Base-by-base conservation (phyloP, 2,888 invertebrate species). In the Glyphotaelius pellucidus region DNA sequence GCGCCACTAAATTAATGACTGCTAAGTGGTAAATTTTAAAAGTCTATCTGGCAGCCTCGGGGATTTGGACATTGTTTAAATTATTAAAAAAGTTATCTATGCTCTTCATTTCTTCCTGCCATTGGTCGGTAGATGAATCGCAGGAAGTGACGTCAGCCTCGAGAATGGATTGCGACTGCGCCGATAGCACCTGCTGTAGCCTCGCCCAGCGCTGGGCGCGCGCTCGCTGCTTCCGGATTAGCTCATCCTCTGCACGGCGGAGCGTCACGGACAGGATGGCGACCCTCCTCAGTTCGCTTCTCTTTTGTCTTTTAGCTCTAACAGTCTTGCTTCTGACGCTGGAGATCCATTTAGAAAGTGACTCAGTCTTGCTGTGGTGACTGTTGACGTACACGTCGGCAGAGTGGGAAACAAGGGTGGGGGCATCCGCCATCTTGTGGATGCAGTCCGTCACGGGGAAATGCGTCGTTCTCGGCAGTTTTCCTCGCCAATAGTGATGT, bases 11-110 rank as follows among this genome's bases (percentile, higher is more conserved):
- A 9, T 67, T 31, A 79, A 80, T 84, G 90, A 67, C 86, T 81
- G 80, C n/a, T n/a, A 32, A 38, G 31, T 42, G 35, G 12, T 42
- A 35, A 80, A 2, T 52, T 42, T 42, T 52, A 11, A 30, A 67
- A 90, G 19, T 31, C 42, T 90, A 91, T 47, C 92, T 91, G 32
- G 47, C 88, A n/a, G 87, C 80, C 38, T 91, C 90, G 67, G 92
- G 90, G 67, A 90, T 85, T 80, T 91, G 81, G 7, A 97, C 96
- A 94, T 95, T 96, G 94, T 96, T 97, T 94, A 97, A 95, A 95
- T 97, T 96, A 94, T 96, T 96, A 96, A 97, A 97, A 95, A 97
- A 97, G 94, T 95, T 96, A 95, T 97, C 96, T 94, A 97, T 94
- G 94, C 97, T 97, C 94, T 96, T 96, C 94, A 97, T 95, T 95